phyloP scores from a whole-genome alignment of 2,113 vertebrate species.

The Grammomys dolichurus region DNA sequence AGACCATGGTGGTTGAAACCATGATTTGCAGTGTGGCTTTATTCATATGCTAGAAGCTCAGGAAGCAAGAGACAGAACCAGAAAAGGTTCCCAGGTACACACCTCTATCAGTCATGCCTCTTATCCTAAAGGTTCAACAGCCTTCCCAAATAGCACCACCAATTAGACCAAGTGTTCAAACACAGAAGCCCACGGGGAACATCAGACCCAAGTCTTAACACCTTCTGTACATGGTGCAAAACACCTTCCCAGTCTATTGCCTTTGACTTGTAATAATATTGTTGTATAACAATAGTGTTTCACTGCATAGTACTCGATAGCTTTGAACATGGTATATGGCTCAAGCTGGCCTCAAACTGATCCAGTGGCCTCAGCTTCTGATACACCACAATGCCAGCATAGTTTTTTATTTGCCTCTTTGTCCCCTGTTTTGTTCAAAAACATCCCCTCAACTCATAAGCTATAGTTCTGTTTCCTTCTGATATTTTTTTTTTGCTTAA shows the following conservation, averaged over 20 bases:
- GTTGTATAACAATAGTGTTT: not conserved
- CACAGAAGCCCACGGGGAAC: not conserved
- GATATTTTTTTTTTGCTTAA: constrained; percentile 7
- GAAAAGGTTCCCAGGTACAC: not conserved
- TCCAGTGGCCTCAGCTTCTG: not conserved
- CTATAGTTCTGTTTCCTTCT: constrained; percentile 1
- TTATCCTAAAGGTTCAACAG: not conserved
- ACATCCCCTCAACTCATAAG: not conserved
- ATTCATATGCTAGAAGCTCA: not conserved
- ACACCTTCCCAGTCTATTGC: not conserved
- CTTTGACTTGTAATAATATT: not conserved
- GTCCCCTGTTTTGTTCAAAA: not conserved
- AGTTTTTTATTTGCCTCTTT: not conserved
- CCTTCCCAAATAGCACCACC: not conserved
- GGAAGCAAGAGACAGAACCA: not conserved
- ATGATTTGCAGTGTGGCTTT: not conserved
- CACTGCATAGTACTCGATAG: no score
- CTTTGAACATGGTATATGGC: not conserved
- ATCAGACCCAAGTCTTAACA: not conserved
- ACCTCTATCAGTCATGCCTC: not conserved
- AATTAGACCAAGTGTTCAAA: not conserved
- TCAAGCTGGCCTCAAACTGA: no score
- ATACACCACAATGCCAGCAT: not conserved
- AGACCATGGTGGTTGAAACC: not conserved
- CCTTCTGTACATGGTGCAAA: not conserved